phyloP scores from a whole-genome alignment of 1,140 invertebrate genomes.

The Pseudachorutes palmiensis region DNA sequence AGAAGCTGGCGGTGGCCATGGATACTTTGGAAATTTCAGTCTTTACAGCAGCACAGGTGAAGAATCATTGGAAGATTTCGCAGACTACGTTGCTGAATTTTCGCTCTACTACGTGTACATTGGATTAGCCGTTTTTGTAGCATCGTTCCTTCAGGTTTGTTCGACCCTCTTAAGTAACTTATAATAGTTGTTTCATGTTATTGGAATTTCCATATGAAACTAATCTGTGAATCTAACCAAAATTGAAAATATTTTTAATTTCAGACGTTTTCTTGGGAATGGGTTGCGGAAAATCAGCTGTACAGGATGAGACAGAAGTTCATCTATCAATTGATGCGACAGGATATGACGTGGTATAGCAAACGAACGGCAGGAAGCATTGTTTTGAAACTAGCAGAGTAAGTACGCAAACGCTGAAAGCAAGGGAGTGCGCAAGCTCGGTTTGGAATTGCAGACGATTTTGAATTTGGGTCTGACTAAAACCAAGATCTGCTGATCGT shows the following conservation, averaged over 20 bases:
- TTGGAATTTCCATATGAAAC: background rate
- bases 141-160: conserved; percentile 37
- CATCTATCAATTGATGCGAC: conserved; percentile 47
- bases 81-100: conserved; percentile 37
- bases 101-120: conserved; percentile 38
- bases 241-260: background rate
- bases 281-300: conserved; percentile 42
- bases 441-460: too few relatives aligned
- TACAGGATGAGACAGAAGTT: conserved; percentile 41
- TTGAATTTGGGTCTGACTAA: too few relatives aligned
- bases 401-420: too few relatives aligned
- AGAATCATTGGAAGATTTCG: conserved; percentile 23
- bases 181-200: background rate
- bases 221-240: too few relatives aligned
- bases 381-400: conserved; percentile 71
- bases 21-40: conserved; percentile 14
- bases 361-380: conserved; percentile 67
- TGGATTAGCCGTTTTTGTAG: conserved; percentile 20
- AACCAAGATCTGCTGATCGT: too few relatives aligned
- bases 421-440: too few relatives aligned
- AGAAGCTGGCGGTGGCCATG: background rate
- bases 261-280: conserved; percentile 42
- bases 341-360: conserved; percentile 77
- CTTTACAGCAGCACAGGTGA: background rate
- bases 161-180: too few relatives aligned